These are phyloP conservation scores for Drosophila erecta DNA, from an alignment of 1,140 invertebrate species.

Conservation along the genomic window DNA sequence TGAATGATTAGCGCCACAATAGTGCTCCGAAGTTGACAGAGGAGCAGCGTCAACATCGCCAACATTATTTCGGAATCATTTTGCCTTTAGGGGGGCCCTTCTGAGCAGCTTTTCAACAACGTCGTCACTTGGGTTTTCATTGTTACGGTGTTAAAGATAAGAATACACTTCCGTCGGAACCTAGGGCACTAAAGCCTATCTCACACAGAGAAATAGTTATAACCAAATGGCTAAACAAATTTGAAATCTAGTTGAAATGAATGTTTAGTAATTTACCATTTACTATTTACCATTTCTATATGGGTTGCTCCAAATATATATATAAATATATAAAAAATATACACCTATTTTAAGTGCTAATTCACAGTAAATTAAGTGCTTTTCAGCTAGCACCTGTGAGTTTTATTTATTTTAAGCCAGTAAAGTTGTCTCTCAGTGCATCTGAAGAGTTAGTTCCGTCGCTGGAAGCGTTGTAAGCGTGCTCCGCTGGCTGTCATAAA, in stretches of 20 bases:
- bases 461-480: constrained; percentile 70
- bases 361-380: background rate
- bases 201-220: constrained; percentile 2
- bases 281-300: background rate
- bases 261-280: background rate
- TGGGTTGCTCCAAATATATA: background rate
- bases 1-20: constrained; percentile 67
- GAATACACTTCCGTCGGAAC: constrained; percentile 42
- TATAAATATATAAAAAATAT: background rate
- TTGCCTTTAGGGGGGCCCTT: constrained; percentile 41
- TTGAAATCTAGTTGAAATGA: background rate
- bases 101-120: constrained; percentile 51
- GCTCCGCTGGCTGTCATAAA: constrained; percentile 68
- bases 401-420: background rate
- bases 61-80: constrained; percentile 40
- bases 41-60: constrained; percentile 8
- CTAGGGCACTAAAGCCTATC: constrained; percentile 3
- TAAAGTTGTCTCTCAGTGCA: constrained; percentile 10
- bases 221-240: background rate
- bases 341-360: background rate
- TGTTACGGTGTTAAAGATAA: constrained; percentile 42
- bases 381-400: background rate
- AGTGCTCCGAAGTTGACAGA: constrained; percentile 20
- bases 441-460: constrained; percentile 46
- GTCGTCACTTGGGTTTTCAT: constrained; percentile 59